Conservation (phyloP, 2,113 vertebrate species). For the Dipodomys ordii region DNA sequence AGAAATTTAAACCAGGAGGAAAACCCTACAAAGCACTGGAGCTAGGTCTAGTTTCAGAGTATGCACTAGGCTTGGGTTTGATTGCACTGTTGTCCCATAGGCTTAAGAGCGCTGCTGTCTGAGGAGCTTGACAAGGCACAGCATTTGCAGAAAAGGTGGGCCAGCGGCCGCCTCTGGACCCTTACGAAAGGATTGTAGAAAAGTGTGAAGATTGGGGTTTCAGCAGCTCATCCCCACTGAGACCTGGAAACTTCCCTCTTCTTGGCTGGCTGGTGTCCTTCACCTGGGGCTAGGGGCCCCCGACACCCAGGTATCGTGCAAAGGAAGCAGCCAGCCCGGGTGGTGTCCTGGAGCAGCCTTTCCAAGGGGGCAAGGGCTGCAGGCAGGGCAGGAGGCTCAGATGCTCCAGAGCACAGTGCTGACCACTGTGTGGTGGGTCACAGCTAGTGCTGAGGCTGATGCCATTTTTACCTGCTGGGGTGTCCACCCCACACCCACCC, state of each 20-base stretch:
- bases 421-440: rapidly evolving
- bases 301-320: slow-evolving; percentile 10
- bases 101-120: slow-evolving; percentile 63
- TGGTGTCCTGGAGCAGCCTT: background rate
- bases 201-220: background rate
- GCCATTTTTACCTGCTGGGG: rapidly evolving
- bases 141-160: slow-evolving; percentile 63
- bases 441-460: background rate
- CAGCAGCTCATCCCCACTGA: background rate
- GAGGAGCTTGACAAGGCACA: slow-evolving; percentile 76
- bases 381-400: background rate
- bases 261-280: background rate
- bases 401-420: background rate
- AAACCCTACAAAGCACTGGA: slow-evolving; percentile 72
- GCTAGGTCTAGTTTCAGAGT: background rate
- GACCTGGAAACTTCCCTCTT: slow-evolving; percentile 43
- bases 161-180: slow-evolving; percentile 70
- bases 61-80: slow-evolving; percentile 49
- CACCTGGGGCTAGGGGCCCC: slow-evolving; percentile 65
- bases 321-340: background rate
- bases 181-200: slow-evolving; percentile 63
- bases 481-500: rapidly evolving
- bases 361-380: too few relatives aligned
- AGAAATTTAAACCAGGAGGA: slow-evolving; percentile 66
- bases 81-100: slow-evolving; percentile 69